phyloP scores from a whole-genome alignment of 2,888 invertebrate genomes.

The Colostygia pectinataria region DNA sequence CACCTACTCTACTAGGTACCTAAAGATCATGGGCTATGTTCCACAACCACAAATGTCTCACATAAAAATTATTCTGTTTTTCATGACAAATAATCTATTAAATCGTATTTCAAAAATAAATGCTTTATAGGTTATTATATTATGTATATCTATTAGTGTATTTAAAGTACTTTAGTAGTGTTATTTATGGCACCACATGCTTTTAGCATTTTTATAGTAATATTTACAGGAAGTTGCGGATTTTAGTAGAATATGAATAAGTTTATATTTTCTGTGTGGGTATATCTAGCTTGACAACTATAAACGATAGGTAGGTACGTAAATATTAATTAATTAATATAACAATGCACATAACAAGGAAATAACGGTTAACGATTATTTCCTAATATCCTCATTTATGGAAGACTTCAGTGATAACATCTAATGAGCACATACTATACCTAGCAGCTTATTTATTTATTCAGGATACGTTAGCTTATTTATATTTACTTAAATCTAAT shows the following conservation, averaged over 20 bases:
- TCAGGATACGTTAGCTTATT: constrained; percentile 10
- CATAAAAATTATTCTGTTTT: constrained; percentile 21
- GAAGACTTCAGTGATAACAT: constrained; percentile 63
- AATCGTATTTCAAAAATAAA: constrained; percentile 26
- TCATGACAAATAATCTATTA: constrained; percentile 10
- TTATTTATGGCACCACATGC: constrained; percentile 78
- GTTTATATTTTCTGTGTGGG: constrained; percentile 25
- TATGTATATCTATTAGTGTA: constrained; percentile 37
- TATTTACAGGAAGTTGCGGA: constrained; percentile 56
- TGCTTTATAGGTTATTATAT: constrained; percentile 25
- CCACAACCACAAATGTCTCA: constrained; percentile 38
- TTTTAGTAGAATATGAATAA: not conserved
- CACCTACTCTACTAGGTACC: no score
- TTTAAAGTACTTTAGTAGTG: constrained; percentile 68
- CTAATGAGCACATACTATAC: constrained; percentile 41
- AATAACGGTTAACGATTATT: constrained; percentile 31
- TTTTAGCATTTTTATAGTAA: constrained; percentile 66
- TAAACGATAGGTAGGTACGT: constrained; percentile 35
- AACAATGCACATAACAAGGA: constrained; percentile 33
- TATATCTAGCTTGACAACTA: constrained; percentile 41
- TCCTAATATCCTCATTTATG: constrained; percentile 49
- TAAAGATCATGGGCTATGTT: constrained; percentile 30
- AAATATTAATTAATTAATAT: constrained; percentile 40
- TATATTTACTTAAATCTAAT: constrained; percentile 33
- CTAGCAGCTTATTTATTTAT: constrained; percentile 4